Evolutionary conservation across 2,888 invertebrate species (phyloP), one percentile per base, ranked within the genome.

Genomic region (Atrina japonica): DNA sequence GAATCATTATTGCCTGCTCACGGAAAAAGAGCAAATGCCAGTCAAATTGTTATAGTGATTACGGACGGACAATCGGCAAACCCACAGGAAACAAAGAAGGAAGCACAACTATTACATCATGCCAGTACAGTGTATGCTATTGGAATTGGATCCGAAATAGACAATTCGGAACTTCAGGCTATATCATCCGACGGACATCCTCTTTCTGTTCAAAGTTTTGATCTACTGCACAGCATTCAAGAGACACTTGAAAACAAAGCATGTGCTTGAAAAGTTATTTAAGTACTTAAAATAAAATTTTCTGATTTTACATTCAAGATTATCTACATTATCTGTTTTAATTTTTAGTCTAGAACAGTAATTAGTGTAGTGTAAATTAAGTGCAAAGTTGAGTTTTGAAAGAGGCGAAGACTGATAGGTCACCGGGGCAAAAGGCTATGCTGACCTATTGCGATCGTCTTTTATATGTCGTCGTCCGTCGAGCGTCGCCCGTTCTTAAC

Each of bases 11-110:
- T 35, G 21, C 53, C 68, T 9, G 29, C 53, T 7, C 50, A 77
- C 45, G 81, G 81, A 18, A 76, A 60, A 0, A 60, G 81, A 2
- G 9, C 43, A 27, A 73, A 75, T 61, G 69, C 77, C 2, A 55
- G 74, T 43, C 81, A 73, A 78, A 87, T 69, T 58, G 81, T 75
- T 0, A 77, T 83, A 30, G 75, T 80, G 0, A 86, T 90, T 14
- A 78, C 82, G 0, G 77, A 81, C 23, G 81, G 81, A 18, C 70
- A 75, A 7, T 81, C 81, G 2, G 68, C 68, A 40, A 68, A 76
- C 45, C 73, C 75, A 25, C 63, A 65, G 23, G 53, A 40, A 1
- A 81, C 81, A 9, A 64, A 67, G 21, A 23, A 49, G 11, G 77
- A 78, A 21, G 78, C 81, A 9, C 18, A 52, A 0, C 58, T 52